These are phyloP conservation scores for Chitala chitala DNA, from an alignment of 2,113 vertebrate species.

Conservation along the genomic window DNA sequence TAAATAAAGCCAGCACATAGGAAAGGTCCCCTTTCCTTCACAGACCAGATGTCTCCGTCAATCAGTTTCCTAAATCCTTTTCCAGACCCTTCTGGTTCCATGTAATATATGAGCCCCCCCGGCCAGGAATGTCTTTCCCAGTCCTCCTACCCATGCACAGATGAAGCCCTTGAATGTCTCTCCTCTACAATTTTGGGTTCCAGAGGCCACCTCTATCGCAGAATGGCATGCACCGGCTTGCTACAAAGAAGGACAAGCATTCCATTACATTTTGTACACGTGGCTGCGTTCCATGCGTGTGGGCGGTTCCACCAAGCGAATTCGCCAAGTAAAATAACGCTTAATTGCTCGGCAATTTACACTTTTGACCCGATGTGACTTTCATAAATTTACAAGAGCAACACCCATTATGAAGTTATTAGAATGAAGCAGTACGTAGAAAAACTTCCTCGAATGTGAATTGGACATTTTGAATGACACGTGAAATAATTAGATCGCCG, in stretches of 20 bases:
- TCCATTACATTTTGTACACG: not conserved
- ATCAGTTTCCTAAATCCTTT: not conserved
- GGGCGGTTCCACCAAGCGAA: not conserved
- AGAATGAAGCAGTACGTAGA: too few species aligned
- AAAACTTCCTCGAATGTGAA: too few species aligned
- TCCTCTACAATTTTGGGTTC: too few species aligned
- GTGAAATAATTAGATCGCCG: too few species aligned
- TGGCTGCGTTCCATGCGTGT: not conserved
- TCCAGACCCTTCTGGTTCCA: not conserved
- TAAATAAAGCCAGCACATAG: not conserved
- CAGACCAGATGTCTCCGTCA: not conserved
- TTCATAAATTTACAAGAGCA: not conserved
- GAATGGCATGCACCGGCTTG: too few species aligned
- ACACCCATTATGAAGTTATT: not conserved
- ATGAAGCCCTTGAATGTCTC: too few species aligned
- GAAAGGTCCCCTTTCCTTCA: not conserved
- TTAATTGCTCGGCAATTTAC: not conserved
- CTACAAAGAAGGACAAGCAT: not conserved
- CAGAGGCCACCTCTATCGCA: too few species aligned
- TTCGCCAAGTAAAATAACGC: constrained; percentile 9
- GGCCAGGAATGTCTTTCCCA: too few species aligned
- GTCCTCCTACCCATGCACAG: too few species aligned
- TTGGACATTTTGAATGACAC: too few species aligned
- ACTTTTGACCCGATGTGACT: not conserved
- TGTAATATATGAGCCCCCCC: constrained; percentile 8